These are phyloP conservation scores for Calosoma granatense DNA, from an alignment of 1,140 invertebrate species.

Conservation along the genomic window DNA sequence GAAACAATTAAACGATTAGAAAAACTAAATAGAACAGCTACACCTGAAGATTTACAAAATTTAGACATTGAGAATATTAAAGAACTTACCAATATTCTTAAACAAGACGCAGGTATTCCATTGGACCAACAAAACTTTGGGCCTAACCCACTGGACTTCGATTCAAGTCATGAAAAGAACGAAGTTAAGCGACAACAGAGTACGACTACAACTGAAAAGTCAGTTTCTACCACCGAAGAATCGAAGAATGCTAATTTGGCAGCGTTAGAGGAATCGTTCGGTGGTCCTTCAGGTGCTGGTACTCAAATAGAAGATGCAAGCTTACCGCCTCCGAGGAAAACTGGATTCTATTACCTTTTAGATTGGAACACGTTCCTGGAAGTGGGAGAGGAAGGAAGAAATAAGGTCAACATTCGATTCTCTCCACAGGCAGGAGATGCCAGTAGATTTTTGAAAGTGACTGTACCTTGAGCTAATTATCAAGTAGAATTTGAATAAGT, in stretches of 20 bases:
- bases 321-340: conserved; percentile 51
- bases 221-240: conserved; percentile 25
- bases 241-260: conserved; percentile 38
- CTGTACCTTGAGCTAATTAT: conserved; percentile 47
- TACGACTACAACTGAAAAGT: conserved; percentile 24
- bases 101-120: conserved; percentile 18
- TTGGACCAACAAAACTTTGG: conserved; percentile 24
- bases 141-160: conserved; percentile 24
- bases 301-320: conserved; percentile 42
- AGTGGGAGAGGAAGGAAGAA: conserved; percentile 63
- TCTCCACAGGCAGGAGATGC: conserved; percentile 69
- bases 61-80: conserved; percentile 26
- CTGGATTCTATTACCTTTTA: conserved; percentile 69
- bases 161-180: conserved; percentile 24
- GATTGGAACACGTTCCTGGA: conserved; percentile 79
- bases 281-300: conserved; percentile 37
- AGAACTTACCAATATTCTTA: conserved; percentile 22
- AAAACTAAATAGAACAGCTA: conserved; percentile 34
- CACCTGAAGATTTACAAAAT: conserved; percentile 27
- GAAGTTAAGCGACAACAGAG: conserved; percentile 30
- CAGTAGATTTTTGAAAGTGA: conserved; percentile 59
- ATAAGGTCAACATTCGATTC: conserved; percentile 65
- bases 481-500: too few relatives aligned
- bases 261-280: conserved; percentile 70
- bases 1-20: conserved; percentile 31